phyloP scores from a whole-genome alignment of 2,797 vertebrate genomes.

The Crenuchus spilurus region DNA sequence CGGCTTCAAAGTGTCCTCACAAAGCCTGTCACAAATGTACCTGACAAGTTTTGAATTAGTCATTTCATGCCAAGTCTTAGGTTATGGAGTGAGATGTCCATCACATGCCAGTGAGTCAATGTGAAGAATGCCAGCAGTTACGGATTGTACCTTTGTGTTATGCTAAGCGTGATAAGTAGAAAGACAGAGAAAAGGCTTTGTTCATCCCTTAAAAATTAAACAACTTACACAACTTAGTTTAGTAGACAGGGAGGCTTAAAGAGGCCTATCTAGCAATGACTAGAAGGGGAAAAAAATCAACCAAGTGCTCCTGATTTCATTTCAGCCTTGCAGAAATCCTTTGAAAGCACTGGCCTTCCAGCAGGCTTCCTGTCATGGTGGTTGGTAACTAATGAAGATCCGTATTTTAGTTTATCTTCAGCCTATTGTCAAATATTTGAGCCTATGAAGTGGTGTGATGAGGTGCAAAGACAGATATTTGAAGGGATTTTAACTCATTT shows the following conservation, averaged over 20 bases:
- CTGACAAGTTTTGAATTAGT: background rate
- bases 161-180: background rate
- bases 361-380: constrained; percentile 87
- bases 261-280: background rate
- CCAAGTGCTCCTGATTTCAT: constrained; percentile 79
- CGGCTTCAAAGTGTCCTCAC: background rate
- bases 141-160: background rate
- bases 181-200: background rate
- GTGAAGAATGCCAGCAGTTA: background rate
- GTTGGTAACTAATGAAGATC: constrained; percentile 92
- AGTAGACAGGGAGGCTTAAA: background rate
- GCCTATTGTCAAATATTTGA: constrained; percentile 99
- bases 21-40: background rate
- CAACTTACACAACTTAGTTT: background rate
- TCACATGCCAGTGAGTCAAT: background rate
- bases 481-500: constrained; percentile 99
- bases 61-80: constrained; percentile 12
- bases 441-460: constrained; percentile 99
- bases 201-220: background rate
- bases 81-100: background rate
- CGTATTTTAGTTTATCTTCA: constrained; percentile 90
- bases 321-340: constrained; percentile 83
- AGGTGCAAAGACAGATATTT: constrained; percentile 99
- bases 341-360: constrained; percentile 80
- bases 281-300: constrained; percentile 39